These are phyloP conservation scores for Acanthaster planci DNA, from an alignment of 35 echinoderm and acorn worm species.

Conservation along the genomic window DNA sequence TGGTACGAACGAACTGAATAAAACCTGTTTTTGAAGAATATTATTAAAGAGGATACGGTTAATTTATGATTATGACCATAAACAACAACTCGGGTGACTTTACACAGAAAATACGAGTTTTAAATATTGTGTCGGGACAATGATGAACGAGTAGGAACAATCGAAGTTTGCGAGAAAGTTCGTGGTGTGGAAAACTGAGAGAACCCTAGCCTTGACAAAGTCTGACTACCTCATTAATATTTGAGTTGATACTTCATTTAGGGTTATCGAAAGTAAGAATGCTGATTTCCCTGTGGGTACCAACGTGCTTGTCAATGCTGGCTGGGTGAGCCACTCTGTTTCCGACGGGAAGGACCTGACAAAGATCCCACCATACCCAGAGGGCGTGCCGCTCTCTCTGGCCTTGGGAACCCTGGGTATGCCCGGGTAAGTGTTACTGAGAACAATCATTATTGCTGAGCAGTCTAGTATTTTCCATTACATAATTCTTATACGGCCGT, in stretches of 20 bases:
- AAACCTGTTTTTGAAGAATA: too few relatives aligned
- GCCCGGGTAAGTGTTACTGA: slow-evolving; percentile 64
- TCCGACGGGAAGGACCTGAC: slow-evolving; percentile 41
- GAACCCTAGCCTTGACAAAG: background rate
- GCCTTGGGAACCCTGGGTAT: slow-evolving; percentile 64
- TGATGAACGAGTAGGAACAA: too few relatives aligned
- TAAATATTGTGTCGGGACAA: too few relatives aligned
- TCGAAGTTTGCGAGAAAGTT: background rate
- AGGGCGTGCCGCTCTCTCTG: slow-evolving; percentile 69
- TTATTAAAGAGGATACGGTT: too few relatives aligned
- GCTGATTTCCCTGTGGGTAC: slow-evolving; percentile 50
- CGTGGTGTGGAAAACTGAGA: background rate
- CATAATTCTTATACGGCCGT: too few relatives aligned
- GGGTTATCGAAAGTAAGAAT: slow-evolving; percentile 70
- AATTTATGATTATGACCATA: too few relatives aligned
- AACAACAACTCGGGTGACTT: too few relatives aligned
- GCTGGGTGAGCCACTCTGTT: slow-evolving; percentile 64
- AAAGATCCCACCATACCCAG: slow-evolving; percentile 23
- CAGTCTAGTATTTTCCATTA: too few relatives aligned
- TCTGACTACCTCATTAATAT: background rate
- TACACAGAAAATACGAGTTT: too few relatives aligned
- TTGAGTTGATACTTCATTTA: background rate
- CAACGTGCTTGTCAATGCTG: slow-evolving; percentile 35
- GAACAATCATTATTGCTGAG: too few relatives aligned
- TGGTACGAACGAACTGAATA: too few relatives aligned